Evolutionary conservation across 2,113 vertebrate species (phyloP).

Genomic region (Microcebus griseorufus): DNA sequence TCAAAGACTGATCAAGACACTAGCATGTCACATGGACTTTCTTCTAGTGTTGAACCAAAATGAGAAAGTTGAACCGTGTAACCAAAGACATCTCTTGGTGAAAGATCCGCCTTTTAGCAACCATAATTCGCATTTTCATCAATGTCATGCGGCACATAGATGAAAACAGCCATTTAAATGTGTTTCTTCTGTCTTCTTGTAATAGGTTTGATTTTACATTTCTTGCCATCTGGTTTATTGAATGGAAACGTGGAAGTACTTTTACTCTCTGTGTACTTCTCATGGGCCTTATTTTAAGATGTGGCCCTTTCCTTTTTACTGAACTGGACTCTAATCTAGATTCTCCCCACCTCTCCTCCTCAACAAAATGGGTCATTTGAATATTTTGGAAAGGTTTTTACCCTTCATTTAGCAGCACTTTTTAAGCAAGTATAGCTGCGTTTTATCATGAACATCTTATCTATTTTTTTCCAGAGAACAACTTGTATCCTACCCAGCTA

Average conservation of each 20-base stretch:
- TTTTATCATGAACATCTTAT: background rate
- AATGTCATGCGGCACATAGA: slow-evolving; percentile 60
- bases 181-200: slow-evolving; percentile 67
- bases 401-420: background rate
- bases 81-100: slow-evolving; percentile 71
- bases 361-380: background rate
- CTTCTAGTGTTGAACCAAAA: slow-evolving; percentile 13
- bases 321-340: background rate
- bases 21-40: background rate
- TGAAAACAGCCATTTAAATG: slow-evolving; percentile 71
- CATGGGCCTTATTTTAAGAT: background rate
- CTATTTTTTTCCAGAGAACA: background rate
- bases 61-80: slow-evolving; percentile 55
- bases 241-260: slow-evolving; percentile 65
- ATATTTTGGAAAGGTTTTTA: background rate
- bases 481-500: background rate
- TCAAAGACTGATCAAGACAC: slow-evolving; percentile 20
- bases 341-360: no score
- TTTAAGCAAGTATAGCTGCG: background rate
- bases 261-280: background rate
- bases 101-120: slow-evolving; percentile 61
- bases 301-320: background rate
- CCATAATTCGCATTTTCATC: slow-evolving; percentile 73
- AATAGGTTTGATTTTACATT: slow-evolving; percentile 66
- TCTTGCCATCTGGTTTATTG: slow-evolving; percentile 71